phyloP scores from a whole-genome alignment of 2,888 invertebrate species.

The Chouioia cunea region DNA sequence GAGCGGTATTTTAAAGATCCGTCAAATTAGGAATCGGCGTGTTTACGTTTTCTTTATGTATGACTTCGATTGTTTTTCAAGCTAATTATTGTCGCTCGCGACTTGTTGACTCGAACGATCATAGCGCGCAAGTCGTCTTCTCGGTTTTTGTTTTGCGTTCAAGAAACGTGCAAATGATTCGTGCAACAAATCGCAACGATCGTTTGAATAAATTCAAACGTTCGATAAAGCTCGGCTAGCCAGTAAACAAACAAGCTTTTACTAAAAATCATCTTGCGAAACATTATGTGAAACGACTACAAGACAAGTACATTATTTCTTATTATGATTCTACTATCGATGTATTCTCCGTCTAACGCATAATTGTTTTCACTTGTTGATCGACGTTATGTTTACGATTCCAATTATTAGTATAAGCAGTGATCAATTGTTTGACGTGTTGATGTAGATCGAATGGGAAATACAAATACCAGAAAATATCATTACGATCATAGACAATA shows the following conservation, averaged over 20 bases:
- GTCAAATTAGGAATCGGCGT: constrained; percentile 22
- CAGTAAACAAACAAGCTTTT: constrained; percentile 16
- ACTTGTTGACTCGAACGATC: neutral
- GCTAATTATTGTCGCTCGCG: neutral
- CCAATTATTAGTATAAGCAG: neutral
- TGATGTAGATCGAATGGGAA: constrained; percentile 60
- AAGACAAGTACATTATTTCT: no score
- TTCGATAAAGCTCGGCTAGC: neutral
- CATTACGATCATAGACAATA: constrained; percentile 57
- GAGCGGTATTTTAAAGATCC: constrained; percentile 42
- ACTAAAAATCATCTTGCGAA: neutral
- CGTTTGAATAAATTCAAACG: constrained; percentile 20
- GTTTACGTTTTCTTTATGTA: constrained; percentile 4
- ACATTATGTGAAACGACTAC: no score
- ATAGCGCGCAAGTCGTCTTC: neutral
- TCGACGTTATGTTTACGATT: constrained; percentile 10
- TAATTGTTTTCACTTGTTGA: no score
- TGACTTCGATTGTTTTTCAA: constrained; percentile 17
- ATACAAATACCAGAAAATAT: constrained; percentile 58
- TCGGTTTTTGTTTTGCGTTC: neutral
- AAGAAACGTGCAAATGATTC: constrained; percentile 26
- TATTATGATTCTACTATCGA: no score
- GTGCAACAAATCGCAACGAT: neutral
- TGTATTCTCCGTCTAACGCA: no score
- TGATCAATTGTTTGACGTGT: constrained; percentile 1